Percentiles rank a stretch among this genome's conserved stretches.
Evolutionary conservation across 2,888 invertebrate species (phyloP).

Genomic region (Cheilosia soror): DNA sequence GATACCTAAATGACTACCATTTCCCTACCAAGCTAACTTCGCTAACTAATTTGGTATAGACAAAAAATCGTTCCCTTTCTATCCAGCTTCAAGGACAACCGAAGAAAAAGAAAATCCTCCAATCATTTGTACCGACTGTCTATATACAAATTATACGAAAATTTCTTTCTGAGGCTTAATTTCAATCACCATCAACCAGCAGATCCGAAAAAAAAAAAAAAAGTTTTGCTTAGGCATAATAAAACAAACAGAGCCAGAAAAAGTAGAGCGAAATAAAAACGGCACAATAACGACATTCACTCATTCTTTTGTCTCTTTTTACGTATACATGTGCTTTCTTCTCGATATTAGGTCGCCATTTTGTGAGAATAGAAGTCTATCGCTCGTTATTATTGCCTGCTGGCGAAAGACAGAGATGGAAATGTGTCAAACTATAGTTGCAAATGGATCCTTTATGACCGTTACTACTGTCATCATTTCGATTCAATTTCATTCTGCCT

Average conservation of each 20-base stretch:
- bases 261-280: slow-evolving; percentile 19
- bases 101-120: slow-evolving; percentile 27
- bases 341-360: slow-evolving; percentile 59
- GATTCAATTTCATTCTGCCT: slow-evolving; percentile 50
- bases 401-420: slow-evolving; percentile 29
- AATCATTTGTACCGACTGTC: slow-evolving; percentile 44
- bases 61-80: neutral
- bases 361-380: slow-evolving; percentile 50
- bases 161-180: slow-evolving; percentile 65
- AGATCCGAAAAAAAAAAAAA: slow-evolving; percentile 6
- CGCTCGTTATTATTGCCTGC: slow-evolving; percentile 55
- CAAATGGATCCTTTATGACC: slow-evolving; percentile 69
- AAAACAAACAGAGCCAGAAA: slow-evolving; percentile 31
- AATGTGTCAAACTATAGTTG: slow-evolving; percentile 64
- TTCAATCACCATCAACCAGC: slow-evolving; percentile 67
- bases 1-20: slow-evolving; percentile 54
- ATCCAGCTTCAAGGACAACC: neutral
- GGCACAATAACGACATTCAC: slow-evolving; percentile 43
- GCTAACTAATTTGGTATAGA: slow-evolving; percentile 42
- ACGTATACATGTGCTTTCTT: neutral
- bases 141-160: slow-evolving; percentile 30
- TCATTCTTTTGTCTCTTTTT: slow-evolving; percentile 34
- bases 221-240: slow-evolving; percentile 12
- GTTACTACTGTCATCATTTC: slow-evolving; percentile 38
- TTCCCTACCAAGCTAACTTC: slow-evolving; percentile 49